These are phyloP conservation scores for Coregonus suidteri DNA, from an alignment of 2,797 vertebrate species.

Conservation along the genomic window DNA sequence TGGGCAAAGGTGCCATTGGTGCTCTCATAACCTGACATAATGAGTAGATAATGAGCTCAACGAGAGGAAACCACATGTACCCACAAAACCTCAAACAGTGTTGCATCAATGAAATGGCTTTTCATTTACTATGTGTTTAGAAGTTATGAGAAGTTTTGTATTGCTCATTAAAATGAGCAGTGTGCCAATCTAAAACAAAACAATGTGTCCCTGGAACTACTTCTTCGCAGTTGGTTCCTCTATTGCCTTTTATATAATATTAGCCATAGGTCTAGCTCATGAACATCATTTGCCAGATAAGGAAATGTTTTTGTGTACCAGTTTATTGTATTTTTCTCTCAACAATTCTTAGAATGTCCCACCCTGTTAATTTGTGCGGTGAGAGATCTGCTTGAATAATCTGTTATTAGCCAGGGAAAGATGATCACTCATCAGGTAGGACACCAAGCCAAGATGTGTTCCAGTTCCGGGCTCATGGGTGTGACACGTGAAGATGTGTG, in stretches of 20 bases:
- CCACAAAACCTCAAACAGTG: conserved; percentile 55
- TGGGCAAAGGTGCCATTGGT: conserved; percentile 59
- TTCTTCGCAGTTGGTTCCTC: not conserved
- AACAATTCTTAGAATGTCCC: not conserved
- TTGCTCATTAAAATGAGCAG: not conserved
- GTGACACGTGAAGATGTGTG: not conserved
- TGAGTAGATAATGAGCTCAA: conserved; percentile 46
- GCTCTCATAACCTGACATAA: conserved; percentile 73
- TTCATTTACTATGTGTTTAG: conserved; percentile 3
- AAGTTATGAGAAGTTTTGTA: not conserved
- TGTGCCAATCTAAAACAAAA: not conserved
- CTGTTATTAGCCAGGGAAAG: conserved; percentile 49
- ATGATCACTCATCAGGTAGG: conserved; percentile 43
- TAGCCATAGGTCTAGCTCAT: not conserved
- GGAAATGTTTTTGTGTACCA: not conserved
- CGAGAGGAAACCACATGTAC: conserved; percentile 63
- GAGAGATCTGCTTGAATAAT: conserved; percentile 60
- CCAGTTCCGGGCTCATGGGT: not conserved
- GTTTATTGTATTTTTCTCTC: not conserved
- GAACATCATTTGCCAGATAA: not conserved
- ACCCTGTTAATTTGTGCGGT: conserved; percentile 34
- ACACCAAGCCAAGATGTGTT: conserved; percentile 38
- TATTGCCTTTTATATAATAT: not conserved
- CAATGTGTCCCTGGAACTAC: not conserved
- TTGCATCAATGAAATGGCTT: conserved; percentile 61